Evolutionary conservation across 2,113 vertebrate genomes (phyloP).

Genomic region (Pollachius pollachius): DNA sequence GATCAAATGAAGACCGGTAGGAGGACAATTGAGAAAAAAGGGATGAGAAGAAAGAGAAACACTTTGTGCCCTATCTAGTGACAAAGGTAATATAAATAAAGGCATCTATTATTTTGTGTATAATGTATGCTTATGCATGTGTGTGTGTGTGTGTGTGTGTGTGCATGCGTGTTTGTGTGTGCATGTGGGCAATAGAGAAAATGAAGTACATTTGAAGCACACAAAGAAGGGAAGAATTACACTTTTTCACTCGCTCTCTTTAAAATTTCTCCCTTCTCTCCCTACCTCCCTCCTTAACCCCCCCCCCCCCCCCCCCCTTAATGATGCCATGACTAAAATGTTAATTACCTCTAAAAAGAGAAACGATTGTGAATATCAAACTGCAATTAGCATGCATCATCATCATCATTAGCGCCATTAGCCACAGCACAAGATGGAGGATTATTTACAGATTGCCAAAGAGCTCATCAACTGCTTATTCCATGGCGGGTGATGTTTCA

Average conservation of each 20-base stretch:
- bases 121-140: no score
- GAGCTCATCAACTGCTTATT: slow-evolving; percentile 64
- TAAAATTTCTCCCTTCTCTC: background rate
- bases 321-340: slow-evolving; percentile 62
- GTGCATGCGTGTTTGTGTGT: background rate
- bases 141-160: no score
- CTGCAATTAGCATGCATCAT: slow-evolving; percentile 70
- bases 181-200: no score
- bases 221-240: no score
- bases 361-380: slow-evolving; percentile 68
- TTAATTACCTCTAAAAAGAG: slow-evolving; percentile 68
- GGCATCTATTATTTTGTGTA: no score
- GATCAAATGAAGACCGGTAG: no score
- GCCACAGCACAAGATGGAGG: slow-evolving; percentile 56
- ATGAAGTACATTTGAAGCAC: background rate
- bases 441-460: slow-evolving; percentile 60
- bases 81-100: no score
- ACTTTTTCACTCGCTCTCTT: background rate
- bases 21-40: no score
- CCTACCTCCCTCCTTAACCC: background rate
- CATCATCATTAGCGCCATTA: slow-evolving; percentile 67
- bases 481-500: slow-evolving; percentile 42
- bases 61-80: no score
- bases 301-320: slow-evolving; percentile 19
- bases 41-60: no score